Evolutionary conservation across 2,888 invertebrate species (phyloP), one percentile per base, ranked within the genome.

Genomic region (Tinea pellionella): DNA sequence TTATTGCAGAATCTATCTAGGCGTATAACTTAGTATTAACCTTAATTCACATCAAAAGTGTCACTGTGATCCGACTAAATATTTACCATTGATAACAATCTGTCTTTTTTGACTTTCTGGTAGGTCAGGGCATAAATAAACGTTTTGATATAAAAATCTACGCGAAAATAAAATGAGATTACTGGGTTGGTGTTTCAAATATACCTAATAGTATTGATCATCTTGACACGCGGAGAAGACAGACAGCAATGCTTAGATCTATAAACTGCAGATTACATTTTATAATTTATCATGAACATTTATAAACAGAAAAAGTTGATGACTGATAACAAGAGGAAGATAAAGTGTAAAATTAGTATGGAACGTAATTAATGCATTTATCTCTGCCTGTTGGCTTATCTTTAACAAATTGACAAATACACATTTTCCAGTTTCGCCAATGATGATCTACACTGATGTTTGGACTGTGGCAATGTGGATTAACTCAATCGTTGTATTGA

Each of bases 401-500:
- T 24, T n/a, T 15, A 47, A 47, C 47, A 15, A 15, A 47, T 42
- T 47, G 47, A 15, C 47, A 47, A 47, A 47, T 15, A 47, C 47
- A 16, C n/a, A 15, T 47, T 47, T 13, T 15, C n/a, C 8, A 47
- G 47, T 47, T 47, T 47, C 41, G 41, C 41, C 41, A 2, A 15
- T 15, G 47, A n/a, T 47, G 16, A 47, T 47, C 53, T 53, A 18
- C 19, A 24, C n/a, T n/a, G n/a, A n/a, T 53, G 53, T 53, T 47
- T 53, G n/a, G 13, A 51, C 51, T 24, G 53, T 67, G 74, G 80
- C 77, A 80, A 78, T 73, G 78, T 83, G 83, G 63, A 70, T 68
- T 75, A 73, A 78, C 75, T 82, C 80, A 80, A 79, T 82, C 80
- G 74, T 69, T 71, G 69, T 73, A 71, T 69, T 67, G 71, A 67